A percentile compares a stretch with the other conserved stretches of the same genome.
Conservation (phyloP, 2,113 vertebrate genomes). For the Misgurnus mizolepis region DNA sequence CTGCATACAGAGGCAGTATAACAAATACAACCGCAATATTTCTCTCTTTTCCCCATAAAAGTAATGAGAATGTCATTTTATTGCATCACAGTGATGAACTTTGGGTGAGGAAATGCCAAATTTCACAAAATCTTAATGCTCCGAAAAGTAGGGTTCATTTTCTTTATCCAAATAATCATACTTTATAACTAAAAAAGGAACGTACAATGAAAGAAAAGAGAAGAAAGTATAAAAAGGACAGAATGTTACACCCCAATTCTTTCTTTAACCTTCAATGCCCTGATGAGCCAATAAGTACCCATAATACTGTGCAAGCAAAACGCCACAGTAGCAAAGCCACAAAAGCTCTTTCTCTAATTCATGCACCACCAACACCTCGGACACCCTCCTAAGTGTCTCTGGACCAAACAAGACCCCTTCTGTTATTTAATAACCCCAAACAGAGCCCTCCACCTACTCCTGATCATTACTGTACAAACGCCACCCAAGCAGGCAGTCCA, state of each 20-base stretch:
- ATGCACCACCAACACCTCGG: slow-evolving; percentile 27
- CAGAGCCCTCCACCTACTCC: slow-evolving; percentile 14
- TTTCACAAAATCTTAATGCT: too few relatives aligned
- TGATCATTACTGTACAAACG: slow-evolving; percentile 31
- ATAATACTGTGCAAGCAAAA: slow-evolving; percentile 43
- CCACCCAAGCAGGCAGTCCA: slow-evolving; percentile 28
- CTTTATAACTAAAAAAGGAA: neutral
- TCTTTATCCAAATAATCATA: neutral
- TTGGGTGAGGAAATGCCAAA: too few relatives aligned
- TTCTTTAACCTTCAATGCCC: slow-evolving; percentile 50
- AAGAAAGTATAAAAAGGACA: neutral
- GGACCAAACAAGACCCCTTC: slow-evolving; percentile 26
- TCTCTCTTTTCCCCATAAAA: too few relatives aligned
- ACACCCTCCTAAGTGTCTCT: slow-evolving; percentile 9
- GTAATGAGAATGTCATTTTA: too few relatives aligned
- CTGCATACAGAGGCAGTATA: too few relatives aligned
- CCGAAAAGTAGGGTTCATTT: too few relatives aligned
- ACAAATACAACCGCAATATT: too few relatives aligned
- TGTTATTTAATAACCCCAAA: slow-evolving; percentile 36
- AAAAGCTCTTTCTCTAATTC: slow-evolving; percentile 32
- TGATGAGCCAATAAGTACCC: slow-evolving; percentile 48
- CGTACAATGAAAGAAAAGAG: neutral
- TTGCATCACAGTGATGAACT: too few relatives aligned
- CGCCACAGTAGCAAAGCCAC: slow-evolving; percentile 6
- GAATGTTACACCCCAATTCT: slow-evolving; percentile 33